Evolutionary conservation across 2,888 invertebrate genomes (phyloP).

Genomic region (Chymomyza caudatula): DNA sequence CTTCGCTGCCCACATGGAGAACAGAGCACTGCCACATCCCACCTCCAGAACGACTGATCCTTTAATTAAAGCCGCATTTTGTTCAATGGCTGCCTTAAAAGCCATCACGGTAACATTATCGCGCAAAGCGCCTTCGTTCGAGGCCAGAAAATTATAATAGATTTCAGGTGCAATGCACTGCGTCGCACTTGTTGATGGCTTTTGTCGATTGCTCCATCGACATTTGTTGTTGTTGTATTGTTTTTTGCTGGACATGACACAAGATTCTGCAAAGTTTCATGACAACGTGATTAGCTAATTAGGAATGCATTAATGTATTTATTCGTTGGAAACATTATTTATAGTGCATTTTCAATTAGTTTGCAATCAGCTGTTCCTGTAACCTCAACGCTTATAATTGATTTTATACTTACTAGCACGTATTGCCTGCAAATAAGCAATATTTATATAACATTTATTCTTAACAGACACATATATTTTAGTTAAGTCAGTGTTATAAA

Average conservation of each 20-base stretch:
- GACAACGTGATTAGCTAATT: background rate
- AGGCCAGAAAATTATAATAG: slow-evolving; percentile 20
- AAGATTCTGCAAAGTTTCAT: background rate
- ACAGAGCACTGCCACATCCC: slow-evolving; percentile 39
- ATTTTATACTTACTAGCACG: no score
- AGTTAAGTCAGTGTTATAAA: no score
- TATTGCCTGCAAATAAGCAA: no score
- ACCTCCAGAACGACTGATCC: slow-evolving; percentile 40
- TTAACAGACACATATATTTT: no score
- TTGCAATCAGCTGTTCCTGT: no score
- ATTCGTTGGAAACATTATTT: no score
- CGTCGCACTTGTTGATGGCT: no score
- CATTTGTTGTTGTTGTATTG: background rate
- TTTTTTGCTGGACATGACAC: background rate
- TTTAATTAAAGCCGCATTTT: slow-evolving; percentile 19
- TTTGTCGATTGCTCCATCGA: background rate
- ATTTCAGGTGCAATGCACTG: background rate
- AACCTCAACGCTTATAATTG: no score
- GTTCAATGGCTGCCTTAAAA: slow-evolving; percentile 28
- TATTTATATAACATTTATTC: no score
- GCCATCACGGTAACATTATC: slow-evolving; percentile 30
- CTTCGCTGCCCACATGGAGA: slow-evolving; percentile 41
- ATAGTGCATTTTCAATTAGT: no score
- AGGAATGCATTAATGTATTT: no score
- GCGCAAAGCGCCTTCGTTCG: slow-evolving; percentile 19